These are phyloP conservation scores for Chydorus sphaericus DNA, from an alignment of 2,888 invertebrate genomes.

Conservation along the genomic window DNA sequence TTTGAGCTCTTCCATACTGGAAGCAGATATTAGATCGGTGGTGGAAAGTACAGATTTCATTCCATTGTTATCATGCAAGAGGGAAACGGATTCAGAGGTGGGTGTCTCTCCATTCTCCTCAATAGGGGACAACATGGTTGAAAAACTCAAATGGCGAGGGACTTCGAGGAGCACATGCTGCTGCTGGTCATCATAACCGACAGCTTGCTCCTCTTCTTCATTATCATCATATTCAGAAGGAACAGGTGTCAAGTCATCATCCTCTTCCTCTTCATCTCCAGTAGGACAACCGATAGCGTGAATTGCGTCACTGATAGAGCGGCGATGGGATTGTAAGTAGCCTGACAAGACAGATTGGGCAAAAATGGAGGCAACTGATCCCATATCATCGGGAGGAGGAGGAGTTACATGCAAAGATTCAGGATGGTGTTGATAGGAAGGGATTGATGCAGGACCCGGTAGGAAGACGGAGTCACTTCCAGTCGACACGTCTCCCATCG, in stretches of 20 bases:
- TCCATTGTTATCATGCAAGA: background rate
- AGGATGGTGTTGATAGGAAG: background rate
- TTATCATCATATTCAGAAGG: background rate
- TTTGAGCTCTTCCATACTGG: conserved; percentile 44
- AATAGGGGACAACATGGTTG: conserved; percentile 33
- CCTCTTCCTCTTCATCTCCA: conserved; percentile 7
- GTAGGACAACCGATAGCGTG: conserved; percentile 17
- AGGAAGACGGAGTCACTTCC: conserved; percentile 22
- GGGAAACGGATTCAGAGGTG: conserved; percentile 11
- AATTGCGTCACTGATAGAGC: conserved; percentile 21
- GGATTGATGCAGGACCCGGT: background rate
- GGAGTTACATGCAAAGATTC: background rate
- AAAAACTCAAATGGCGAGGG: conserved; percentile 1
- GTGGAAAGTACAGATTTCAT: background rate
- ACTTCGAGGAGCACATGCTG: background rate
- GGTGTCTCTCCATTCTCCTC: conserved; percentile 41
- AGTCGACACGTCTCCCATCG: conserved; percentile 22
- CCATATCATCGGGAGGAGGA: background rate
- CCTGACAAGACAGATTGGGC: conserved; percentile 30
- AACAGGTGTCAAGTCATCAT: background rate
- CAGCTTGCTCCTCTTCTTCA: background rate
- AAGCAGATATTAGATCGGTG: conserved; percentile 27
- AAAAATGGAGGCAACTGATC: conserved; percentile 21
- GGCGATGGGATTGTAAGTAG: conserved; percentile 29
- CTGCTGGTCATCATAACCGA: background rate